Evolutionary conservation across 2,797 vertebrate species (phyloP), one percentile per base, ranked within the genome.

Genomic region (Nannoperca obscura): DNA sequence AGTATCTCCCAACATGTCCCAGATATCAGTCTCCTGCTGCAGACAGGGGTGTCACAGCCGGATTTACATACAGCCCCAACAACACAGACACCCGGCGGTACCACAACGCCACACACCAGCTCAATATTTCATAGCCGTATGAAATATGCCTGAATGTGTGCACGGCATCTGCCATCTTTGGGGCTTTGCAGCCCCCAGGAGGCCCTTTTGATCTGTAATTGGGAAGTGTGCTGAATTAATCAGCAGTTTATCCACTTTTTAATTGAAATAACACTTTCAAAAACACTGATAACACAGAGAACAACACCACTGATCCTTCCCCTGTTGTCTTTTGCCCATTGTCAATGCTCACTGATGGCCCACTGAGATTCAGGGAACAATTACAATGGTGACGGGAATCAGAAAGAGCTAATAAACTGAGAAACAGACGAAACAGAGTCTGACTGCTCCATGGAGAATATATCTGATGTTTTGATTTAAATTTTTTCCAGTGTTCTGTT

Each of bases 161-260:
- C 96, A 95, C 95, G 96, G 96, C 97, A 97, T 97, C 97, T 97
- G 97, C 95, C 96, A 96, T 97, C 96, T 97, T 96, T 95, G 95
- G 96, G 96, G 96, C 95, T 94, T 90, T 30, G 93, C 93, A 90
- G 71, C 93, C 95, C 97, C 95, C 94, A 94, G 94, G 97, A 97
- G 97, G 95, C 95, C 93, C 93, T 96, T 97, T 97, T 97, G 96
- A 97, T 97, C 96, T 97, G 96, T 97, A 98, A 98, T 97, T 96
- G 97, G 96, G 96, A 95, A 96, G 96, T 96, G 97, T 96, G 95
- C 96, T 98, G 97, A 97, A 98, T 98, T 98, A 98, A 98, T 98
- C 96, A 98, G 96, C 96, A 97, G 96, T 98, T 97, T 98, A 97
- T 97, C 96, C 94, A 94, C 89, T 91, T 95, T 97, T 96, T 96